These are phyloP conservation scores for Polydrusus cervinus DNA, from an alignment of 2,888 invertebrate genomes.

Conservation along the genomic window DNA sequence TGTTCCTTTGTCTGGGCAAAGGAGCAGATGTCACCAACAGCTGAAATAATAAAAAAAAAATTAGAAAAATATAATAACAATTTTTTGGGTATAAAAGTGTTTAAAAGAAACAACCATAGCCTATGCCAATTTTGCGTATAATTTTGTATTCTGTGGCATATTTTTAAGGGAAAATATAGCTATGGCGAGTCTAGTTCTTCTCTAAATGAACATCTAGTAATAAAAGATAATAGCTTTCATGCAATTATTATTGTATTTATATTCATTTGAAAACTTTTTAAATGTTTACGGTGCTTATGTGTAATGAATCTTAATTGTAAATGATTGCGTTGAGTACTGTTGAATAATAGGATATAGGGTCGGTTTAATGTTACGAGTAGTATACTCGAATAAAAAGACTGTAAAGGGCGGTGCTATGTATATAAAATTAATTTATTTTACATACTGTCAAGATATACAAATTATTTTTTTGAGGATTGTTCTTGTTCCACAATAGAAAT, in stretches of 20 bases:
- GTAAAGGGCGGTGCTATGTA: background rate
- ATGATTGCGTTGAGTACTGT: constrained; percentile 5
- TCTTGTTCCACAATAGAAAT: too few species aligned
- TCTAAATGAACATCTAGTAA: background rate
- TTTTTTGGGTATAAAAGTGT: background rate
- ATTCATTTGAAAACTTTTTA: constrained; percentile 7
- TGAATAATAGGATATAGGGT: constrained; percentile 11
- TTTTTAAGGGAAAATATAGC: too few species aligned
- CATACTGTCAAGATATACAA: too few species aligned
- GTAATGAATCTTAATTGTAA: constrained; percentile 16
- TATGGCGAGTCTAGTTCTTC: background rate
- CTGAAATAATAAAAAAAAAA: constrained; percentile 72
- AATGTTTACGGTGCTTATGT: background rate
- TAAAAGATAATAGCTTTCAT: background rate
- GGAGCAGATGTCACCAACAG: constrained; percentile 92
- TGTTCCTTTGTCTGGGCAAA: constrained; percentile 87
- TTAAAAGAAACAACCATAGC: too few species aligned
- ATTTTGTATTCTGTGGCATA: too few species aligned
- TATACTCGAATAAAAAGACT: background rate
- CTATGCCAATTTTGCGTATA: too few species aligned
- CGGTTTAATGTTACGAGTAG: background rate
- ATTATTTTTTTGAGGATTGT: too few species aligned
- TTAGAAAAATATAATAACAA: background rate
- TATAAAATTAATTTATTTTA: too few species aligned
- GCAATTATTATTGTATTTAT: background rate